Conservation (phyloP, 2,797 vertebrate species). For the Peromyscus attwateri region DNA sequence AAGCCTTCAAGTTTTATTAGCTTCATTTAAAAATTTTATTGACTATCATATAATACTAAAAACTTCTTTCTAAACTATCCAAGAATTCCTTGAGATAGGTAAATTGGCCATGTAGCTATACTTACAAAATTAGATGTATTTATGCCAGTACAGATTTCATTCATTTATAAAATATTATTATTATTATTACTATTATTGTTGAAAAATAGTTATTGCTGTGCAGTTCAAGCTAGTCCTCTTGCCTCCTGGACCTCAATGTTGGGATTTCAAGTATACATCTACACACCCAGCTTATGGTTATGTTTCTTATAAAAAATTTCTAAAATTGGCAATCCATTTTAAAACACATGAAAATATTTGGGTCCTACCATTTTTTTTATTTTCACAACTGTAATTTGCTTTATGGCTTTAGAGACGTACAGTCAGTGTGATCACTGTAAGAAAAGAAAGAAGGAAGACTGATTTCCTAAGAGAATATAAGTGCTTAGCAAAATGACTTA, state of each 20-base stretch:
- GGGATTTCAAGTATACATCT: not conserved
- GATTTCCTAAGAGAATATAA: slow-evolving; percentile 62
- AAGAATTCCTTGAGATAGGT: not conserved
- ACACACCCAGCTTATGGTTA: not conserved
- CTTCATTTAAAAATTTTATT: slow-evolving; percentile 52
- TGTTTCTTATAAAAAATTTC: not conserved
- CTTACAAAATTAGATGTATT: slow-evolving; percentile 27
- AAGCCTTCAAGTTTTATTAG: not conserved
- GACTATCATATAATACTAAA: not conserved
- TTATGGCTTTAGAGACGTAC: not conserved
- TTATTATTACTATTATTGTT: not conserved
- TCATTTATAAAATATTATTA: not conserved
- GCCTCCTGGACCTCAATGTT: not conserved
- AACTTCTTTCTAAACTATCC: not conserved
- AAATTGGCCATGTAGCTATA: not conserved
- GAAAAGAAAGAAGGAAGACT: not conserved
- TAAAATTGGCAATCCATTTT: slow-evolving; percentile 17
- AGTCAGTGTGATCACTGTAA: not conserved
- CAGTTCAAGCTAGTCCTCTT: not conserved
- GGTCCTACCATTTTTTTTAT: not conserved
- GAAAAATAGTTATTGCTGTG: not conserved
- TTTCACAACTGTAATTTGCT: not conserved
- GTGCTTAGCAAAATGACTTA: slow-evolving; percentile 49
- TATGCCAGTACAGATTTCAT: not conserved
- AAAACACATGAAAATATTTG: not conserved